Percentiles rank a stretch among this genome's conserved stretches.
Conservation (phyloP, 2,113 vertebrate species). For the Pithys albifrons region DNA sequence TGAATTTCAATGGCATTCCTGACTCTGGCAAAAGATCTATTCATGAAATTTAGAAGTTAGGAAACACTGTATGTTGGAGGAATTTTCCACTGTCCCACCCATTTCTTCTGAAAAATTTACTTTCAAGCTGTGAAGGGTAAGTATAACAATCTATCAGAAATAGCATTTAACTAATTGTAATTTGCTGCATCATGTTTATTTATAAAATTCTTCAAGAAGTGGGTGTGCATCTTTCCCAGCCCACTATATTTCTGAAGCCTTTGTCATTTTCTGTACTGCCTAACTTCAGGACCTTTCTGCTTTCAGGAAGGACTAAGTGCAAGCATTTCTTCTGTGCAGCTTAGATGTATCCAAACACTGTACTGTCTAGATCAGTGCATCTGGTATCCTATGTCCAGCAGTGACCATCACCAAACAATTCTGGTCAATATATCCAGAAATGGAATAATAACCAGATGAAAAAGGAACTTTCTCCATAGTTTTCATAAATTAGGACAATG, state of each 20-base stretch:
- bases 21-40: slow-evolving; percentile 18
- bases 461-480: not conserved
- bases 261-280: not conserved
- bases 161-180: not conserved
- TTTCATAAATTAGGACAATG: not conserved
- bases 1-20: slow-evolving; percentile 36
- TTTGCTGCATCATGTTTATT: not conserved
- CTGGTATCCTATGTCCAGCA: not conserved
- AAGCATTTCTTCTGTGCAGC: not conserved
- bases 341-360: not conserved
- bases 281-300: not conserved
- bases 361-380: not conserved
- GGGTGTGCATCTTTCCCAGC: not conserved
- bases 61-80: not conserved
- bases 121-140: not conserved
- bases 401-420: not conserved
- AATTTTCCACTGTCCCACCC: slow-evolving; percentile 19
- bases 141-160: not conserved
- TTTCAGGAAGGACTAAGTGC: not conserved
- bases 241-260: not conserved
- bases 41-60: slow-evolving; percentile 19
- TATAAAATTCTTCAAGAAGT: not conserved
- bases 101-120: not conserved
- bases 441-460: not conserved
- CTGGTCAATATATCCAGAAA: not conserved